Base-by-base conservation (phyloP, 1,140 invertebrate species). In the Epicauta chinensis region DNA sequence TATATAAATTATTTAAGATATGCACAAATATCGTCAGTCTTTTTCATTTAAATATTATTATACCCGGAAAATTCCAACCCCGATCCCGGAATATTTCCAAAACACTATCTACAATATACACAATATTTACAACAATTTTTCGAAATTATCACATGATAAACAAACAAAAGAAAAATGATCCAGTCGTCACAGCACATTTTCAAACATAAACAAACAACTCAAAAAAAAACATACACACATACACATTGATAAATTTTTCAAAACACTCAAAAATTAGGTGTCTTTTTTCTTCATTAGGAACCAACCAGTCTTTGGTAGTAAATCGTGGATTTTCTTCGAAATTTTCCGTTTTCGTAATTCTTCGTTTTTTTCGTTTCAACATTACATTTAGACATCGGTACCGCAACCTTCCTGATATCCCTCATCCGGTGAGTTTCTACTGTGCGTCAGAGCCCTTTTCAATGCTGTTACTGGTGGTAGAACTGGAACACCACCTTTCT, bases 361-460 rank as follows among this genome's bases (percentile, higher is more conserved):
- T 31, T 46, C 29, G 11, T 31, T 43, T 23, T 15, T 11, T 15
- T 14, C 29, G 3, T n/a, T 17, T 11, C 3, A 23, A 23, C 7
- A n/a, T n/a, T 41, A 6, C 35, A 11, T 66, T 79, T 80, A 93
- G 66, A 93, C 91, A 71, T 93, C 90, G 14, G 90, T 93, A 35
- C 89, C 90, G 68, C 89, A 91, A 53, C 89, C 89, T 73, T 93
- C 91, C 68, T 92, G 90, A 64, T 91, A 93, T 12, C 89, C 87
- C 70, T 93, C 90, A 64, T 93, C 91, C 12, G 88, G 87, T 1
- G 88, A 88, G 68, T 87, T 90, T 62, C 88, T 79, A 53, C 83
- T 88, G 58, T 83, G 85, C 53, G 79, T 82, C 2, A 89, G 77
- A 9, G 85, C 88, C 42, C 87, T 82, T 66, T 90, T 91, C 16